A percentile compares a stretch with the other conserved stretches of the same genome.
Conservation (phyloP, 2,888 invertebrate species). For the Nymphalis urticae region DNA sequence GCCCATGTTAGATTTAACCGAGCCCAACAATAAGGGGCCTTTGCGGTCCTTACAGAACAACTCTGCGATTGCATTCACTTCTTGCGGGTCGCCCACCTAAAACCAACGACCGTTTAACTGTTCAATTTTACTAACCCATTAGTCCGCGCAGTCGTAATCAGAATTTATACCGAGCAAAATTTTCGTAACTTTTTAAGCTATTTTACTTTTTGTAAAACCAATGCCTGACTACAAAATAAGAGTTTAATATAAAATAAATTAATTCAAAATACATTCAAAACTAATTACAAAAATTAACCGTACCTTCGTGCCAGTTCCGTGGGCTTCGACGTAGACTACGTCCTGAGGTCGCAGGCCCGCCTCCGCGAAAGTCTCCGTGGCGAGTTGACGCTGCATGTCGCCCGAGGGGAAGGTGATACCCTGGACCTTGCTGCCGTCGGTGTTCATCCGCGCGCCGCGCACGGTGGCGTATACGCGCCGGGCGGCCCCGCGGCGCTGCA, state of each 20-base stretch:
- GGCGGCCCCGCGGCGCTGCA: slow-evolving; percentile 90
- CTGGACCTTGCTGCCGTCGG: slow-evolving; percentile 95
- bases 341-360: slow-evolving; percentile 90
- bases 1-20: slow-evolving; percentile 99
- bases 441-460: slow-evolving; percentile 94
- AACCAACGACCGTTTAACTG: background rate
- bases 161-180: background rate
- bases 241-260: no score
- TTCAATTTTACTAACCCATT: no score
- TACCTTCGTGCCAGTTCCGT: slow-evolving; percentile 98
- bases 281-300: no score
- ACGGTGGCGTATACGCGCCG: slow-evolving; percentile 92
- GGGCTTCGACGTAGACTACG: slow-evolving; percentile 96
- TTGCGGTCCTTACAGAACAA: slow-evolving; percentile 92
- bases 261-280: no score
- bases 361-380: slow-evolving; percentile 93
- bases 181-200: no score
- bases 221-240: no score
- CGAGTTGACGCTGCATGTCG: slow-evolving; percentile 89
- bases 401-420: slow-evolving; percentile 94
- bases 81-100: slow-evolving; percentile 98
- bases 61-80: slow-evolving; percentile 96
- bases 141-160: no score
- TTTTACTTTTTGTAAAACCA: no score
- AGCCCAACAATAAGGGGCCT: slow-evolving; percentile 93